phyloP scores from a whole-genome alignment of 2,888 invertebrate genomes.

The Hypena proboscidalis region DNA sequence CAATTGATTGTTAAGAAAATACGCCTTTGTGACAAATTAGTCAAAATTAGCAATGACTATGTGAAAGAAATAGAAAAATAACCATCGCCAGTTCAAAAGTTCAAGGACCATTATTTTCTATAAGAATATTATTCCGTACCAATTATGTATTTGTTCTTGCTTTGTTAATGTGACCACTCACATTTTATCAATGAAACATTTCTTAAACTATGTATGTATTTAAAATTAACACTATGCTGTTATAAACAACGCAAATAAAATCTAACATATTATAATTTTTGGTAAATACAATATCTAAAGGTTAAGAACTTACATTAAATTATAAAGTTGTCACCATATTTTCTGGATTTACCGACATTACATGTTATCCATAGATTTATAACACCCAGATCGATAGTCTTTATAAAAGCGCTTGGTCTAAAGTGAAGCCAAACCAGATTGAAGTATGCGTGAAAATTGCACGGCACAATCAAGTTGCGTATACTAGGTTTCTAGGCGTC shows the following conservation, averaged over 20 bases:
- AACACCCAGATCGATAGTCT: neutral
- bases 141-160: neutral
- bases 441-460: too few species aligned
- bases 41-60: too few species aligned
- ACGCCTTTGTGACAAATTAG: too few species aligned
- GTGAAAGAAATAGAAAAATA: too few species aligned
- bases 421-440: too few species aligned
- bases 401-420: too few species aligned
- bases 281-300: conserved; percentile 36
- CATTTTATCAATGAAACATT: conserved; percentile 20
- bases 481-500: too few species aligned
- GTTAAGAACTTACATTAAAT: conserved; percentile 35
- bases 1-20: too few species aligned
- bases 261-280: conserved; percentile 37
- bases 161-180: neutral
- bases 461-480: too few species aligned
- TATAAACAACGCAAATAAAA: conserved; percentile 2
- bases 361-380: neutral
- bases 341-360: neutral
- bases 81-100: too few species aligned
- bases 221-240: neutral
- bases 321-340: conserved; percentile 3
- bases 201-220: neutral
- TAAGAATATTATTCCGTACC: too few species aligned
- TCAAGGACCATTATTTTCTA: too few species aligned